A percentile compares a stretch with the other conserved stretches of the same genome.
Evolutionary conservation across 2,888 invertebrate species (phyloP).

Genomic region (Dryobotodes eremita): DNA sequence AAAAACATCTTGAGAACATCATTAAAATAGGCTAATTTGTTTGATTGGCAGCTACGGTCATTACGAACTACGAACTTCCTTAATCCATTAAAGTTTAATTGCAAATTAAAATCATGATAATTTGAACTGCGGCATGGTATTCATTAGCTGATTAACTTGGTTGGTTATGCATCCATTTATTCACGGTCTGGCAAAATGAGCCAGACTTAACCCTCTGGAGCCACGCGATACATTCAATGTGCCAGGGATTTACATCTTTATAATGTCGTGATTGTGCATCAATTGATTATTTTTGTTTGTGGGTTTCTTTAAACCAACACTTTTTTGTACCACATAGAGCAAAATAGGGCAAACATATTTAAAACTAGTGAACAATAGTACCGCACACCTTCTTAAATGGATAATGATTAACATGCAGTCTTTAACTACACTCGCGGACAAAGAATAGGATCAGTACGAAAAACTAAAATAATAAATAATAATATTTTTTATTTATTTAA

Average conservation of each 20-base stretch:
- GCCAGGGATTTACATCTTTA: conserved; percentile 29
- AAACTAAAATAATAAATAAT: too few species aligned
- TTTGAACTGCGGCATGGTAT: conserved; percentile 39
- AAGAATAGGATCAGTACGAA: too few species aligned
- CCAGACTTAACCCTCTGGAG: conserved; percentile 12
- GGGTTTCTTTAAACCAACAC: not conserved
- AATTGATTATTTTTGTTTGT: not conserved
- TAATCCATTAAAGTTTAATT: conserved; percentile 31
- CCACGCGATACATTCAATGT: conserved; percentile 26
- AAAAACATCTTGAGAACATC: not conserved
- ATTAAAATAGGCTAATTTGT: conserved; percentile 9
- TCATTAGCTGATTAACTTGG: conserved; percentile 48
- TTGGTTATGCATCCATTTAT: conserved; percentile 42
- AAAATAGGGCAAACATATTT: not conserved
- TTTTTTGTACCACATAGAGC: not conserved
- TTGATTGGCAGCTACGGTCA: not conserved
- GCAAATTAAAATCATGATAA: conserved; percentile 54
- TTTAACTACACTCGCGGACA: too few species aligned
- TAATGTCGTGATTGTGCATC: not conserved
- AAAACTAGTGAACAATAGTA: too few species aligned
- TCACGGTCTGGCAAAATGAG: conserved; percentile 36
- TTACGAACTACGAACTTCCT: not conserved
- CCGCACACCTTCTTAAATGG: not conserved
- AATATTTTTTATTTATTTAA: too few species aligned
- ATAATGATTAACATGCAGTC: not conserved